Conservation (phyloP, 2,797 vertebrate genomes). For the Sphenopsis melanotis region DNA sequence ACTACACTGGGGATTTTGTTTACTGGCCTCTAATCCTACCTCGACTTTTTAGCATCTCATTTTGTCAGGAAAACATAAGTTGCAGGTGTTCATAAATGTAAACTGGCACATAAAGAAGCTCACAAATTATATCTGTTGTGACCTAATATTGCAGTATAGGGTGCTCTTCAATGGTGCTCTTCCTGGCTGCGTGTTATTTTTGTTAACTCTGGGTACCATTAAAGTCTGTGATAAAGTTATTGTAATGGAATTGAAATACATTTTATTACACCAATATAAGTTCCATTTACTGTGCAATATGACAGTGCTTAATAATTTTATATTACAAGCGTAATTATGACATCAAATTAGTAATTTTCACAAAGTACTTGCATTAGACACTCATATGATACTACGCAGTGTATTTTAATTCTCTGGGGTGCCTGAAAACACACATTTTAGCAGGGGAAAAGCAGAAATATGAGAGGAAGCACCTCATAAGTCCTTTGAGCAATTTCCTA, state of each 20-base stretch:
- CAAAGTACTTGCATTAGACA: conserved; percentile 65
- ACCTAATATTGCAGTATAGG: conserved; percentile 6
- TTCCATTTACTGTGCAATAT: conserved; percentile 67
- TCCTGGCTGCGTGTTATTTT: conserved; percentile 17
- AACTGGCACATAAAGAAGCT: neutral
- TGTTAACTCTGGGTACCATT: conserved; percentile 63
- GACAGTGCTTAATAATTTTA: conserved; percentile 72
- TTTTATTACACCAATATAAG: conserved; percentile 73
- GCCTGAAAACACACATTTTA: conserved; percentile 51
- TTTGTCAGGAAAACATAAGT: neutral
- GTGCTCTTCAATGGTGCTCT: neutral
- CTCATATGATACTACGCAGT: neutral
- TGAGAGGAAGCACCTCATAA: conserved; percentile 40
- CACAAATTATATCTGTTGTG: neutral
- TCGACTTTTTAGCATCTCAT: neutral
- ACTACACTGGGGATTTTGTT: neutral
- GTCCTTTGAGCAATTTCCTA: neutral
- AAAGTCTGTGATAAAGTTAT: conserved; percentile 65
- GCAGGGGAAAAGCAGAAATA: conserved; percentile 37
- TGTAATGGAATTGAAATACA: conserved; percentile 70
- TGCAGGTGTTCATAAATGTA: conserved; percentile 22
- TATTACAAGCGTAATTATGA: conserved; percentile 70
- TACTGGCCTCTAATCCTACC: neutral
- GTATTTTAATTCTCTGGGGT: conserved; percentile 51
- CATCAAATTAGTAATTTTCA: conserved; percentile 75